phyloP scores from a whole-genome alignment of 2,113 vertebrate genomes.

The Onychorhynchus coronatus region DNA sequence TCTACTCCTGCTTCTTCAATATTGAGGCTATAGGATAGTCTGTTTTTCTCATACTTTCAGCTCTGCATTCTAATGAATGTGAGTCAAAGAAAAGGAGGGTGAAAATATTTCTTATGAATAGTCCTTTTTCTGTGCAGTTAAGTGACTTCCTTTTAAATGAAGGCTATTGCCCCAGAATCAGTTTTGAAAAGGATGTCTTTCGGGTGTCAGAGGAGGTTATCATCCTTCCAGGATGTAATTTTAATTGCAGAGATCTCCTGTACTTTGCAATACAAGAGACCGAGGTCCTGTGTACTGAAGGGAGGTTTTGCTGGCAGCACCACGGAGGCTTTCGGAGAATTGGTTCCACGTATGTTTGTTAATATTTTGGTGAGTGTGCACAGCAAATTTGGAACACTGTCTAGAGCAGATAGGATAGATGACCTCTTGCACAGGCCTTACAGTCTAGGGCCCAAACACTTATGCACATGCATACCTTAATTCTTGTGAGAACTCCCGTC shows the following conservation, averaged over 20 bases:
- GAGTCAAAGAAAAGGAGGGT: background rate
- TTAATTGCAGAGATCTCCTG: background rate
- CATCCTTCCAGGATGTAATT: background rate
- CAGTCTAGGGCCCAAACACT: background rate
- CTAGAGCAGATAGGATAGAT: background rate
- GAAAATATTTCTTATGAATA: background rate
- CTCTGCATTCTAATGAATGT: slow-evolving; percentile 8
- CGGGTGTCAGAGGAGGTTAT: background rate
- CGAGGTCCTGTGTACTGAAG: background rate
- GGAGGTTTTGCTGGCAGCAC: background rate
- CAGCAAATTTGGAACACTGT: background rate
- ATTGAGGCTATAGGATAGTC: background rate
- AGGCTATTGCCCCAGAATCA: background rate
- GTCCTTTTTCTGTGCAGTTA: background rate
- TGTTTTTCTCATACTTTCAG: slow-evolving; percentile 54
- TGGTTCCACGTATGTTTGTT: background rate
- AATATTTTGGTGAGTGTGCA: background rate
- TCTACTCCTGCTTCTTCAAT: background rate
- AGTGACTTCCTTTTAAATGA: background rate
- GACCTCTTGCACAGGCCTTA: background rate
- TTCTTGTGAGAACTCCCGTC: slow-evolving; percentile 12
- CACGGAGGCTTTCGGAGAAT: background rate
- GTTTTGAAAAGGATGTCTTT: background rate
- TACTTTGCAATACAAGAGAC: background rate
- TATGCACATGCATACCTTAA: background rate